Percentiles rank a stretch among this genome's conserved stretches.
Evolutionary conservation across 2,888 invertebrate species (phyloP).

Genomic region (Morpho deidamia): DNA sequence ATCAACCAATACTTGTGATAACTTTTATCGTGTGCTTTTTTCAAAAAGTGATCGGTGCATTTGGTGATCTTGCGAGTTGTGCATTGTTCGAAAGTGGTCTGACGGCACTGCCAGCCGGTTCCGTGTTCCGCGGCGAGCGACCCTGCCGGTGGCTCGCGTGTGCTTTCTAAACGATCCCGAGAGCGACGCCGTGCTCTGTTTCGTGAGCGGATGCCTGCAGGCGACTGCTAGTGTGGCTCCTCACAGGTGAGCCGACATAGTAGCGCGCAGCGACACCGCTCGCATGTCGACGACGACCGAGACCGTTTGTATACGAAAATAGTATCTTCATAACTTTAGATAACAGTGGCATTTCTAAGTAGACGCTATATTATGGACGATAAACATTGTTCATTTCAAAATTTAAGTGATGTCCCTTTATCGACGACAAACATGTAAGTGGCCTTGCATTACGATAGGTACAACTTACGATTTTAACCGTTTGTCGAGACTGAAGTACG

Average conservation of each 20-base stretch:
- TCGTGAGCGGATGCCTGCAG: constrained; percentile 23
- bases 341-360: no score
- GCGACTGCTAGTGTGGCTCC: constrained; percentile 33
- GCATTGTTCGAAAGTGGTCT: constrained; percentile 46
- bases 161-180: constrained; percentile 52
- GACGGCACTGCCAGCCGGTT: constrained; percentile 53
- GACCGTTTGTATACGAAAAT: no score
- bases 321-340: no score
- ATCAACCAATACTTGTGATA: constrained; percentile 34
- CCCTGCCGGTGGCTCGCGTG: constrained; percentile 35
- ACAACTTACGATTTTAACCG: no score
- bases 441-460: no score
- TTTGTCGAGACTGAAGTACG: no score
- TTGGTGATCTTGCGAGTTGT: constrained; percentile 32
- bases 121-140: constrained; percentile 33
- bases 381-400: no score
- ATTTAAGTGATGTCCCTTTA: no score
- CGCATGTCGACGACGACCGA: neutral
- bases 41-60: constrained; percentile 28
- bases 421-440: no score
- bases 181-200: constrained; percentile 27
- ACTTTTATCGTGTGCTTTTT: constrained; percentile 20
- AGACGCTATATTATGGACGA: no score
- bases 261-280: neutral
- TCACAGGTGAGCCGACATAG: constrained; percentile 40